A percentile compares a stretch with the other conserved stretches of the same genome.
These are phyloP conservation scores for Philaenus spumarius DNA, from an alignment of 1,140 invertebrate genomes.

Conservation along the genomic window DNA sequence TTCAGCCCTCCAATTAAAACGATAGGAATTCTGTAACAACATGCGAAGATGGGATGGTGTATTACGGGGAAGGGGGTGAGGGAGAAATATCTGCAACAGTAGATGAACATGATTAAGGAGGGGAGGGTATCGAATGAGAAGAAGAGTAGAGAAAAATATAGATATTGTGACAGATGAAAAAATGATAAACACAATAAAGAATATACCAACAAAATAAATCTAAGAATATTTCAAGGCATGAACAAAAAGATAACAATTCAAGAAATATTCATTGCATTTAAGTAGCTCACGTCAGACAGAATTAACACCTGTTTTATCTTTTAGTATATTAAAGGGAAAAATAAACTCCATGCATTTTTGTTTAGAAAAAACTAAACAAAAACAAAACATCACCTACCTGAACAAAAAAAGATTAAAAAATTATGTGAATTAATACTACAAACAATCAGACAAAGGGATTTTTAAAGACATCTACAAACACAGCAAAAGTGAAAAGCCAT, in stretches of 20 bases:
- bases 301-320: background rate
- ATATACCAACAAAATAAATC: too few species aligned
- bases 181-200: slow-evolving; percentile 2
- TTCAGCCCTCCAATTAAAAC: too few species aligned
- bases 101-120: background rate
- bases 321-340: too few species aligned
- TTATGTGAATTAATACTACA: background rate
- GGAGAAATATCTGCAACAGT: slow-evolving; percentile 1
- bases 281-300: background rate
- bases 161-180: background rate
- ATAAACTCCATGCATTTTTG: too few species aligned
- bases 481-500: background rate
- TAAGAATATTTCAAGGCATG: too few species aligned
- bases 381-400: slow-evolving; percentile 13
- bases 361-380: background rate
- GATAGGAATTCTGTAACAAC: slow-evolving; percentile 5
- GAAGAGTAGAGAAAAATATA: slow-evolving; percentile 1
- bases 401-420: background rate
- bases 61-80: background rate
- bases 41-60: background rate
- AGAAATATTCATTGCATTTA: background rate
- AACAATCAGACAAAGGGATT: too few species aligned
- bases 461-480: slow-evolving; percentile 1
- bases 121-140: background rate
- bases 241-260: too few species aligned